Conservation (phyloP, 2,888 invertebrate genomes). For the Conchocele bisecta region DNA sequence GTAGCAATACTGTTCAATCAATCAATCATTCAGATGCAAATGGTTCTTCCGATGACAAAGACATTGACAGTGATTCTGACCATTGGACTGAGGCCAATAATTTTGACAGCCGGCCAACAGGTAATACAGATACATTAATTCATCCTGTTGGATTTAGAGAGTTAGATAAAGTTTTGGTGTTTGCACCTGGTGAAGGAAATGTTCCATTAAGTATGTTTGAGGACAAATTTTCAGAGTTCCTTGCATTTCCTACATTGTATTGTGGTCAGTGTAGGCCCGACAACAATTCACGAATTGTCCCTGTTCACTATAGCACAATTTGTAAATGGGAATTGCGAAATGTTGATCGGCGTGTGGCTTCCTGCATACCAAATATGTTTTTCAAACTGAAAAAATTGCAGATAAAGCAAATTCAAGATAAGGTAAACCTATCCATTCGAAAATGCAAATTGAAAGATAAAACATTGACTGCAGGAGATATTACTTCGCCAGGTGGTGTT, state of each 20-base stretch:
- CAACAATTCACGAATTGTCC: constrained; percentile 13
- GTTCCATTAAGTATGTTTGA: constrained; percentile 30
- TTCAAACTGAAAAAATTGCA: constrained; percentile 30
- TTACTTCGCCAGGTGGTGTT: not conserved
- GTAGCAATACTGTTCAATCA: too few relatives aligned
- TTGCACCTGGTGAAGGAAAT: constrained; percentile 39
- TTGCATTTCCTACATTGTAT: constrained; percentile 37
- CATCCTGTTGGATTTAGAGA: constrained; percentile 25
- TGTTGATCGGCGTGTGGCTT: constrained; percentile 31
- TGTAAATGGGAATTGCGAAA: constrained; percentile 40
- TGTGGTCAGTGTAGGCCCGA: constrained; percentile 18
- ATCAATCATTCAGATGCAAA: too few relatives aligned
- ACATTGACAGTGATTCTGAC: constrained; percentile 7
- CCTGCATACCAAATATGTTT: constrained; percentile 22
- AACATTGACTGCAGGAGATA: constrained; percentile 19
- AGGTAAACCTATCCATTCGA: constrained; percentile 22
- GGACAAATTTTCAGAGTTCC: constrained; percentile 25
- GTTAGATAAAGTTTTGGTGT: constrained; percentile 20
- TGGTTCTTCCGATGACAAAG: not conserved
- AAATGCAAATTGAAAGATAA: constrained; percentile 29
- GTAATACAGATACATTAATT: constrained; percentile 35
- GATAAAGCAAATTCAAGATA: constrained; percentile 36
- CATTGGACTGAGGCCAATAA: constrained; percentile 33
- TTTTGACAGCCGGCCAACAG: constrained; percentile 11
- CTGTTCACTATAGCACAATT: constrained; percentile 36